Base-by-base conservation (phyloP, 2,113 vertebrate genomes). In the Rallus limicola region DNA sequence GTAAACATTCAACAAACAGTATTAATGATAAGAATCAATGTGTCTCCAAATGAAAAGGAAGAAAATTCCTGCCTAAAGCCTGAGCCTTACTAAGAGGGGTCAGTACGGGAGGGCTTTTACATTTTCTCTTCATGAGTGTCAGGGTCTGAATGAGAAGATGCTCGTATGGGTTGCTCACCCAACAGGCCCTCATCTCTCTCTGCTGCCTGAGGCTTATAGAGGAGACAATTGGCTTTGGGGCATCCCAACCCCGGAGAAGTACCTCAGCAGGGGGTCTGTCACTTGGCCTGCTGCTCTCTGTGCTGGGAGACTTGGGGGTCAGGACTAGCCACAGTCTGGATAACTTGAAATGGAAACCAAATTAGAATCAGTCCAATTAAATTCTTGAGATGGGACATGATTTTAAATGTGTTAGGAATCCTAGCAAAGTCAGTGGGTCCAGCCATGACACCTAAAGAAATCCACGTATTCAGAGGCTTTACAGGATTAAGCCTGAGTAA, bases 231-330 rank as follows among this genome's bases (percentile, higher is more conserved):
- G 29, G 28, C 14, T 69, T 87, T 68, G 77, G 10, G 44, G 19
- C 10, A 62, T 5, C 11, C 24, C 53, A n/a, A 3, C 11, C 42
- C 42, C 40, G 1, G 3, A 21, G 40, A 42, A 28, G 12, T 0
- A 1, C 26, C n/a, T 80, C 1, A 0, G 23, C n/a, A 36, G 36
- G 34, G 25, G 4, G 5, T 40, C 44, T 83, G 36, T 52, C 1
- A 0, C 42, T 77, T 56, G 42, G 56, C 28, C 46, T 59, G 24
- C 18, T 1, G 1, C 52, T 53, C 29, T 65, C 17, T 19, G 1
- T 2, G 1, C 18, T 42, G 34, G 10, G 16, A 9, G 0, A 0
- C 38, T 79, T 36, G 13, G 14, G 7, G 18, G 42, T 50, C 58
- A 58, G 52, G 25, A 90, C 19, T 33, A 90, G 71, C 56, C 56